Base-by-base conservation (phyloP, 2,113 vertebrate genomes). In the Saccopteryx leptura region DNA sequence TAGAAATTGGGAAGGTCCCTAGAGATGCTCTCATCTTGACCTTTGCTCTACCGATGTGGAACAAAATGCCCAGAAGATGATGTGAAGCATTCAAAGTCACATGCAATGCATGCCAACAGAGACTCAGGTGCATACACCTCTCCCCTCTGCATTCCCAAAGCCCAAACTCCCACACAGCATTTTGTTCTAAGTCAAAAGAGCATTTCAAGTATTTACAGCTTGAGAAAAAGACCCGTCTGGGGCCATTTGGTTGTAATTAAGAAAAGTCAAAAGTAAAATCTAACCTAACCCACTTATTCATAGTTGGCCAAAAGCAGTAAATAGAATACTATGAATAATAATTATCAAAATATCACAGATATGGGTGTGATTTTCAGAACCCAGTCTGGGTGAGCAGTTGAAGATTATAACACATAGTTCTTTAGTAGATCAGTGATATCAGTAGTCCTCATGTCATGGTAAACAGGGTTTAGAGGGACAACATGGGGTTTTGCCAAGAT, bases 381-480 rank as follows among this genome's bases (percentile, higher is more conserved):
- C 26, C 58, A 68, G 28, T 66, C 72, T 91, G 72, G 26, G 18
- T 84, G 21, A 19, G 88, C 96, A 94, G 79, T 72, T 11, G 13
- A 28, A 48, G 61, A 60, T 96, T 71, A 93, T 93, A 89, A 97
- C 0, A 1, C 84, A 81, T n/a, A 81, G 71, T 80, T 69, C n/a
- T 93, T 98, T 94, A 96, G 94, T 97, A 46, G 31, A 93, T 98
- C 97, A 98, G 96, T 97, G 93, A 76, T 7, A 92, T 89, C 94
- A 61, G 69, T 86, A 96, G 85, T 96, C 96, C 96, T 98, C 97
- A 80, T 91, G 91, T 96, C 91, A 60, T n/a, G 63, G 86, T 23
- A 91, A 0, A 8, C n/a, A 93, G 95, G 56, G 21, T 96, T 96
- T 96, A 95, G 23, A 75, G 15, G 19, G 39, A 65, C 5, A 48